Evolutionary conservation across 2,797 vertebrate genomes (phyloP).

Genomic region (Psittacula derbiana): DNA sequence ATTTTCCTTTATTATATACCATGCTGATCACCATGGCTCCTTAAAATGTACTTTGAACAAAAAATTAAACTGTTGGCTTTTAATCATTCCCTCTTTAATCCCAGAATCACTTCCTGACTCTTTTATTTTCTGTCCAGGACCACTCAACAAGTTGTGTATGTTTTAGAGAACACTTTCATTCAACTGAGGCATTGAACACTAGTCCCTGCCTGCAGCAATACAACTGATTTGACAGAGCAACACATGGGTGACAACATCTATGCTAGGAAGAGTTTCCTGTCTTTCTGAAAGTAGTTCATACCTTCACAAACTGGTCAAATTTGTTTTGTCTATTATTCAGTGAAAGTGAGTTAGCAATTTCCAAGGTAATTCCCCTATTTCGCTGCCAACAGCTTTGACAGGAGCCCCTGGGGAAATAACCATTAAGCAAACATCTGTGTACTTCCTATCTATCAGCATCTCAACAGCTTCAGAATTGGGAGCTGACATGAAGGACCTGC

Average conservation of each 20-base stretch:
- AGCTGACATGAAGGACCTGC: not conserved
- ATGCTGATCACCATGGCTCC: not conserved
- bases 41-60: not conserved
- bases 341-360: conserved; percentile 37
- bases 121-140: not conserved
- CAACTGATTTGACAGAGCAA: not conserved
- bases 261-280: not conserved
- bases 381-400: conserved; percentile 7
- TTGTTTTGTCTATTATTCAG: not conserved
- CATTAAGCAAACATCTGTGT: conserved; percentile 57
- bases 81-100: not conserved
- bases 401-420: conserved; percentile 10
- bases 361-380: conserved; percentile 24
- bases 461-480: not conserved
- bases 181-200: not conserved
- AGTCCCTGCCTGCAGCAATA: not conserved
- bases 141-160: not conserved
- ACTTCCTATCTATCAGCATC: conserved; percentile 31
- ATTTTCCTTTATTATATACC: not conserved
- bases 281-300: not conserved
- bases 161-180: not conserved
- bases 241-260: not conserved
- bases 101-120: not conserved
- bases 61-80: not conserved
- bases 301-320: not conserved